phyloP scores from a whole-genome alignment of 2,888 invertebrate genomes.

The Agriopis leucophaearia region DNA sequence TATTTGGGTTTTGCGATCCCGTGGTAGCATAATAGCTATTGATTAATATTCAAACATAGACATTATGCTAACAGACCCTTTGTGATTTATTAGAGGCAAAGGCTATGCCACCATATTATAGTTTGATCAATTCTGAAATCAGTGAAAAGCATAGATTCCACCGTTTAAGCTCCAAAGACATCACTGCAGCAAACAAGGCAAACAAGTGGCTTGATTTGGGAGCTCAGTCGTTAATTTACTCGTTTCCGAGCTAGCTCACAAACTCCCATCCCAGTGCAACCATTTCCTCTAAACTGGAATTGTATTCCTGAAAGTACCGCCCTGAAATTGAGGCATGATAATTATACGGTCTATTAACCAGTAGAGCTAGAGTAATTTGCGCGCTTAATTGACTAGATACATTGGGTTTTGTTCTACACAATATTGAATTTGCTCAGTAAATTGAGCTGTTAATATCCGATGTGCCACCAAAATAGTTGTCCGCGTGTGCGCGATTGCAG shows the following conservation, averaged over 20 bases:
- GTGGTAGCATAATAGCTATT: too few relatives aligned
- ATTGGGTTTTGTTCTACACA: slow-evolving; percentile 42
- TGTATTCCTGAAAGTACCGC: slow-evolving; percentile 26
- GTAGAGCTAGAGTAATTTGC: slow-evolving; percentile 43
- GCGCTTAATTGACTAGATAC: slow-evolving; percentile 48
- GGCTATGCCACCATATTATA: not conserved
- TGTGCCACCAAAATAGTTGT: slow-evolving; percentile 14
- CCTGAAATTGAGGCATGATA: slow-evolving; percentile 29
- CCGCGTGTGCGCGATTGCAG: slow-evolving; percentile 8
- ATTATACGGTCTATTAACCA: slow-evolving; percentile 39
- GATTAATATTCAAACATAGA: too few relatives aligned
- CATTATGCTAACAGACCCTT: too few relatives aligned
- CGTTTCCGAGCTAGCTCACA: slow-evolving; percentile 9
- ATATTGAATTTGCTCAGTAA: slow-evolving; percentile 52
- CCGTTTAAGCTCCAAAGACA: not conserved
- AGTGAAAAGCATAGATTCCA: not conserved
- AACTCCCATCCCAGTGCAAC: slow-evolving; percentile 17
- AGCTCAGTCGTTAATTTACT: slow-evolving; percentile 12
- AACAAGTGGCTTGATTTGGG: not conserved
- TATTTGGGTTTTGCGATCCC: too few relatives aligned
- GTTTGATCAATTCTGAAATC: not conserved
- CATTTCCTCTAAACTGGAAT: slow-evolving; percentile 12
- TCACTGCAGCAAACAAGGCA: slow-evolving; percentile 8
- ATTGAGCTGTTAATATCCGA: slow-evolving; percentile 46
- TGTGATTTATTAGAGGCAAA: too few relatives aligned